A percentile compares a stretch with the other conserved stretches of the same genome.
Conservation (phyloP, 2,113 vertebrate species). For the Aptenodytes patagonicus region DNA sequence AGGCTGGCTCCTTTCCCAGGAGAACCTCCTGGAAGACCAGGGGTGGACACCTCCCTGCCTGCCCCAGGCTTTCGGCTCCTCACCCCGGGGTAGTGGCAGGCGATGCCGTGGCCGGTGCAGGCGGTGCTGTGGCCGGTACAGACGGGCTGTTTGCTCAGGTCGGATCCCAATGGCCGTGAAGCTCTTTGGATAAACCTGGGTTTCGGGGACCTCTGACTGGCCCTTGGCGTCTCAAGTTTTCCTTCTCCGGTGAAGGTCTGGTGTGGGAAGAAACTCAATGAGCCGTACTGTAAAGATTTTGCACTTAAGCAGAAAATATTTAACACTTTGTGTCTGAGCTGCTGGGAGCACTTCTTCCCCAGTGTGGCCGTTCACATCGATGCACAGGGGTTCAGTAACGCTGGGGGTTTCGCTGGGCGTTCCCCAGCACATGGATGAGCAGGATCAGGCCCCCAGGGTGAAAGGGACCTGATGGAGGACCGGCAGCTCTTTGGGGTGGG, state of each 20-base stretch:
- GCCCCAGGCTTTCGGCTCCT: neutral
- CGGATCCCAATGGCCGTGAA: rapidly evolving
- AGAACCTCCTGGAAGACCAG: neutral
- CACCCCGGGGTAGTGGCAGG: neutral
- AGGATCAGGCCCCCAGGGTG: neutral
- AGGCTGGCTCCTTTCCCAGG: neutral
- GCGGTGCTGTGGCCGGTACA: rapidly evolving
- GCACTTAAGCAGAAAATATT: conserved; percentile 17
- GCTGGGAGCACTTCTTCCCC: neutral
- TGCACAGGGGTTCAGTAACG: rapidly evolving
- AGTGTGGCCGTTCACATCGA: rapidly evolving
- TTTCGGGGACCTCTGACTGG: neutral
- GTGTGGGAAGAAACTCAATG: neutral
- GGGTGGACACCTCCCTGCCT: neutral
- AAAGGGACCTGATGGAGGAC: neutral
- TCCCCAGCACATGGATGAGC: neutral
- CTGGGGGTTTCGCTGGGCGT: neutral
- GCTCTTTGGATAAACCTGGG: neutral
- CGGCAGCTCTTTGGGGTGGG: neutral
- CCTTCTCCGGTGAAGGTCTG: neutral
- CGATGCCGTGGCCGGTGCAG: rapidly evolving
- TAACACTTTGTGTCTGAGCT: neutral
- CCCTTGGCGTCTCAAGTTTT: neutral
- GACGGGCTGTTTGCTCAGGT: neutral
- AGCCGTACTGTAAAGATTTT: neutral